Evolutionary conservation across 2,797 vertebrate species (phyloP).

Genomic region (Babyrousa celebensis): DNA sequence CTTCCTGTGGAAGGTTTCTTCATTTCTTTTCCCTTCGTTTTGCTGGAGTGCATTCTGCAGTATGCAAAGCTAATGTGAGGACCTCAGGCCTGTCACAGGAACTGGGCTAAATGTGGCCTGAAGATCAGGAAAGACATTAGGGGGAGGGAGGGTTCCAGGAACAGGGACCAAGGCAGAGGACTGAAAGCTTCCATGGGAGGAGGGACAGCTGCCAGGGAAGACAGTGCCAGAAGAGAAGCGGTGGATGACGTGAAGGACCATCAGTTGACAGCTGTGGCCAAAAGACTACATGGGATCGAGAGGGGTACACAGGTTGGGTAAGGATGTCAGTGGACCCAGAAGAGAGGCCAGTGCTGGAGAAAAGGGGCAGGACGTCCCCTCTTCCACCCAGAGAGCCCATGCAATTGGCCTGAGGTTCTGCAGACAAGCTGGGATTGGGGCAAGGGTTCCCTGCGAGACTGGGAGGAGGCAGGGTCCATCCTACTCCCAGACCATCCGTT

Average conservation of each 20-base stretch:
- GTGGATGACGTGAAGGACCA: neutral
- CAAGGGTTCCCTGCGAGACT: no score
- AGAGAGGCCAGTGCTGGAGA: neutral
- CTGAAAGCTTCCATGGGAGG: neutral
- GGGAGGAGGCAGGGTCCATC: accelerated
- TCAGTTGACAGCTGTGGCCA: neutral
- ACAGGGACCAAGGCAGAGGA: neutral
- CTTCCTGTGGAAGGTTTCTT: neutral
- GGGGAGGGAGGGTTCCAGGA: neutral
- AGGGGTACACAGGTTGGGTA: neutral
- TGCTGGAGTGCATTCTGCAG: neutral
- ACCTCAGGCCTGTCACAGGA: neutral
- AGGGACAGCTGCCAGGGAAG: neutral
- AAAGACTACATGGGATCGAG: neutral
- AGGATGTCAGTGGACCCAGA: no score
- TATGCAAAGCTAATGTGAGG: no score
- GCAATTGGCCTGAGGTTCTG: no score
- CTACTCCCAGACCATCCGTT: neutral
- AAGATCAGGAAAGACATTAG: neutral
- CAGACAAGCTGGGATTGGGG: neutral
- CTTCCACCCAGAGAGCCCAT: neutral
- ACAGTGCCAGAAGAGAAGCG: neutral
- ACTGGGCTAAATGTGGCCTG: neutral
- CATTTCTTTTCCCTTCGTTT: neutral
- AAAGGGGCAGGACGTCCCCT: neutral